Evolutionary conservation across 2,797 vertebrate species (phyloP), one percentile per base, ranked within the genome.

Genomic region (Semotilus atromaculatus): DNA sequence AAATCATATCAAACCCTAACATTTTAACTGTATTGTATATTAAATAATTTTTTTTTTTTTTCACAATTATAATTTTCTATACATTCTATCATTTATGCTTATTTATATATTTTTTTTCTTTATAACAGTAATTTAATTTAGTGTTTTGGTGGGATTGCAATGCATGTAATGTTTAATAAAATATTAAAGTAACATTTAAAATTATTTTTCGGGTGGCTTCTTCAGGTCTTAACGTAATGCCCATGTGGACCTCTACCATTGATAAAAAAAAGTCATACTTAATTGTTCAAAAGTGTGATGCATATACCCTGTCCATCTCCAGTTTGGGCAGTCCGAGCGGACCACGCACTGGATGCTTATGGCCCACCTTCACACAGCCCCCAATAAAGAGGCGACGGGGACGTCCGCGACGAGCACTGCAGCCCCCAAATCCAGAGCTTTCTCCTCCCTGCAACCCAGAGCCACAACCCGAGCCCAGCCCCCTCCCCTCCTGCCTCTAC

Each of bases 341-440:
- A 94, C 96, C 93, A 34, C 97, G 92, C 78, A 94, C 96, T 53
- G 94, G 97, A 93, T 94, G 95, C 92, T 92, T 95, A 90, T 96
- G 96, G 96, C 97, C 97, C 80, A 92, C 96, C 91, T 89, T 96
- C 88, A 64, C 81, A n/a, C 95, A 94, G 95, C 97, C 92, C 26
- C 96, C 96, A 80, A 86, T 96, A 86, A 97, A 97, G 92, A 96
- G 97, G 85, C 97, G 97, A 89, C 96, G 97, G 77, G 98, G 98
- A 9, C 96, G 97, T 81, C 98, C 95, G n/a, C 95, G 97, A 82
- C 96, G 97, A 92, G 95, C 94, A 73, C 94, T 97, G 90, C 97
- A 96, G 90, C 95, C 96, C 85, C 96, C 97, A 81, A 97, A 97
- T 91, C 96, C 96, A 13, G 97, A 97, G 91, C 95, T 97, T 88